Evolutionary conservation across 92 coral and sea anemone genomes (phyloP), one percentile per base, ranked within the genome.

Genomic region (Ricordea florida): DNA sequence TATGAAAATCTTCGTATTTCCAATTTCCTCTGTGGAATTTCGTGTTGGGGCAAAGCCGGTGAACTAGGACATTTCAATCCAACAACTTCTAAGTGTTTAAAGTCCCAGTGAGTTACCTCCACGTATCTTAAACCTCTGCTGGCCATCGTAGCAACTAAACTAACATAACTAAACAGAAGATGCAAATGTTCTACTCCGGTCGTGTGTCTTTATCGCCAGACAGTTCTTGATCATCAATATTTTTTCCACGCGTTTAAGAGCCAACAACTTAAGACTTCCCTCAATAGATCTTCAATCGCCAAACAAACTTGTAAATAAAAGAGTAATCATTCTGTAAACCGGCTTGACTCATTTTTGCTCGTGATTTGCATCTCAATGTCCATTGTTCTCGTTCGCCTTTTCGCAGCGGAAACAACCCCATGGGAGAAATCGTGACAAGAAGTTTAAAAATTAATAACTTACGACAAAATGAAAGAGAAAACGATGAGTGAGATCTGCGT

Each of bases 51-150:
- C 72, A 29, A 74, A 73, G 17, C 79, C 88, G 22, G 18, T 1
- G 83, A 51, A 52, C 64, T 31, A 2, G 71, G 77, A 43, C 25
- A 74, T 22, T 50, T 62, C 7, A 58, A 55, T 46, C 96, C 96
- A 0, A 63, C 74, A 4, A 90, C 71, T 64, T 90, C 96, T 42
- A 90, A 63, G 55, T 83, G 87, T 40, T 66, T 48, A 37, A 78
- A 82, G 53, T 77, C 59, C 92, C 96, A 90, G 17, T 32, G 91
- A 73, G 56, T 53, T 23, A 37, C 44, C 44, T 8, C 44, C 44
- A 37, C n/a, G 44, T 8, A 8, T 8, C 9, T 8, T n/a, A 37
- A 44, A 73, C 36, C 17, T 6, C 25, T 9, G 45, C 67, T 35
- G 30, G 55, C 9, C 77, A 53, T 70, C 30, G 28, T 70, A 10